Conservation (phyloP, 2,888 invertebrate species). For the Coleophora flavipennella region DNA sequence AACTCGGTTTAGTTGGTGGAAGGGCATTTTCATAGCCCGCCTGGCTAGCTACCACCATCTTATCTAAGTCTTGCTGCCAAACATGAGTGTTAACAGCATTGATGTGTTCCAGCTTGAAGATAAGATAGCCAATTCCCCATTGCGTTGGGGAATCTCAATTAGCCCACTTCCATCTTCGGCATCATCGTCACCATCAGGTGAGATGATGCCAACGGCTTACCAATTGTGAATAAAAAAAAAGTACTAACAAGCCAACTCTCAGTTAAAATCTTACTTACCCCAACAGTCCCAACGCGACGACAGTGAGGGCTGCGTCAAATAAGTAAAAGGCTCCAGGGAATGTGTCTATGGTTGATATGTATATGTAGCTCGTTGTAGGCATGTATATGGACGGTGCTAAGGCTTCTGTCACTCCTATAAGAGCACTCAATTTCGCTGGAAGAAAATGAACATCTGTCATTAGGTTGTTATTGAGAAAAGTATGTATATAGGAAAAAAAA, state of each 20-base stretch:
- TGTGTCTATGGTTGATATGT: slow-evolving; percentile 57
- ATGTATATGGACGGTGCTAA: slow-evolving; percentile 69
- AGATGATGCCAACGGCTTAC: no score
- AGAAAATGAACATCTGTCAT: slow-evolving; percentile 12
- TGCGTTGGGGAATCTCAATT: no score
- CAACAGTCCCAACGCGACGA: slow-evolving; percentile 53
- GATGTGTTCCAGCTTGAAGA: no score
- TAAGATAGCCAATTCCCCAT: no score
- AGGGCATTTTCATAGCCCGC: no score
- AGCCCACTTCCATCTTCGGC: no score
- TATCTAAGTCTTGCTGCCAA: no score
- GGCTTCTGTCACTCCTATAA: slow-evolving; percentile 73
- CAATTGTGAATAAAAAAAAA: not conserved
- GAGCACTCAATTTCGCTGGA: slow-evolving; percentile 63
- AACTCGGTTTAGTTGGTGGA: no score
- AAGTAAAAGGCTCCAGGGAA: slow-evolving; percentile 72
- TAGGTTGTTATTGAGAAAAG: not conserved
- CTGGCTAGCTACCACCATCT: no score
- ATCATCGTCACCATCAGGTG: no score
- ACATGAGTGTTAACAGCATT: no score
- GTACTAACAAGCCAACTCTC: not conserved
- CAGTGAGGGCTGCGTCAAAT: slow-evolving; percentile 61
- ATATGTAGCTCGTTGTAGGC: slow-evolving; percentile 70
- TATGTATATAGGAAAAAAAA: no score
- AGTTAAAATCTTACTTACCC: slow-evolving; percentile 39